Evolutionary conservation across 2,113 vertebrate genomes (phyloP).

Genomic region (Dipodomys merriami): DNA sequence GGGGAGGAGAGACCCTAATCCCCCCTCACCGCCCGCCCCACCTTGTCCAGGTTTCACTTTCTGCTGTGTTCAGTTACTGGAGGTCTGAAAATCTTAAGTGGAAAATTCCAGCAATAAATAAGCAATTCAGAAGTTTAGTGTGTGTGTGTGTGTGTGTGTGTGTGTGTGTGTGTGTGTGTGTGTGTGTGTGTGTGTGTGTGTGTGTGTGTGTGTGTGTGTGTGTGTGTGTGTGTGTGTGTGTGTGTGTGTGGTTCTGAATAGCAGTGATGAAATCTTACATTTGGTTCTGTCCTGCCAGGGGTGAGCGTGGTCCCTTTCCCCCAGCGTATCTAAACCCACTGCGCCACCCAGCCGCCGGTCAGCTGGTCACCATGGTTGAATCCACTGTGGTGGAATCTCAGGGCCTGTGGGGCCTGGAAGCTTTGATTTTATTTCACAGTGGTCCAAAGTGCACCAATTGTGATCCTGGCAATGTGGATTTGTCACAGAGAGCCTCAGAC

Average conservation of each 20-base stretch:
- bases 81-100: slow-evolving; percentile 10
- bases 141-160: no score
- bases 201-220: no score
- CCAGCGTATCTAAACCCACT: neutral
- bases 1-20: no score
- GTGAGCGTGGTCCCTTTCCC: neutral
- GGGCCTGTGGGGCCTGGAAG: neutral
- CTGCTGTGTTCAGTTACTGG: neutral
- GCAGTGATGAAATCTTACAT: neutral
- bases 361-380: neutral
- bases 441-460: neutral
- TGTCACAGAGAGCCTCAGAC: neutral
- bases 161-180: neutral
- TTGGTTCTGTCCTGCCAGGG: neutral
- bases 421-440: neutral
- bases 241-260: neutral
- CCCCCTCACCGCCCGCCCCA: no score
- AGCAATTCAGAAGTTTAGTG: neutral
- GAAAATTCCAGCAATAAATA: slow-evolving; percentile 45
- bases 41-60: neutral
- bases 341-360: neutral
- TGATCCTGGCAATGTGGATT: neutral
- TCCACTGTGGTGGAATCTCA: neutral
- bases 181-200: no score
- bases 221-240: neutral